Evolutionary conservation across 2,113 vertebrate genomes (phyloP), one percentile per base, ranked within the genome.

Genomic region (Tylochromis polylepis): DNA sequence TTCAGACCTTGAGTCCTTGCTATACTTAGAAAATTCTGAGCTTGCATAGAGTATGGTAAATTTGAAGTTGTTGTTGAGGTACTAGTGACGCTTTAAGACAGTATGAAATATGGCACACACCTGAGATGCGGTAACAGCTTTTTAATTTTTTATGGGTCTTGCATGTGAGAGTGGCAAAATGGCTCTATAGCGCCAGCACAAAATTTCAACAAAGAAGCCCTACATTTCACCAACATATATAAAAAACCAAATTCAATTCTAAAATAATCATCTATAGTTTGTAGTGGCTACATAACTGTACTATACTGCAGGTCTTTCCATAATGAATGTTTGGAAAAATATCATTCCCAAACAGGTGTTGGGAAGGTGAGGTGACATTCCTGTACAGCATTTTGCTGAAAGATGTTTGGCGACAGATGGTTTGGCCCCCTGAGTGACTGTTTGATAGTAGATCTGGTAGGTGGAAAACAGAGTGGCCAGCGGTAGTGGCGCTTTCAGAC

Each of bases 401-500:
- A 92, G 95, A 95, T 22, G 85, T 83, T 51, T 53, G 67, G 57
- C 77, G 93, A 92, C 93, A 95, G 90, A 95, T 94, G 91, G 92
- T 81, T 65, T 53, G 83, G 75, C 72, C 46, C 79, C 51, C 81
- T 77, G 70, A 70, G 56, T 46, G 89, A 75, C 78, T 83, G 86
- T 90, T 87, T 94, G 95, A 93, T 91, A 91, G 87, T 41, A 81
- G 91, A 94, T 92, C 90, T 78, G 77, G 22, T 77, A 4, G 79
- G 85, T 91, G 90, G 93, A 91, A 93, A 93, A 95, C 53, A 20
- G 57, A 82, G 81, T 20, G 27, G 87, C 82, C 9, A 20, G 85
- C 87, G 89, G 89, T 89, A 78, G 87, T 18, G 93, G 86, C 16
- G 81, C 86, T 83, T 91, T 93, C 91, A 94, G 89, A 94, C 85